Conservation (phyloP, 2,113 vertebrate species). For the Perognathus longimembris region DNA sequence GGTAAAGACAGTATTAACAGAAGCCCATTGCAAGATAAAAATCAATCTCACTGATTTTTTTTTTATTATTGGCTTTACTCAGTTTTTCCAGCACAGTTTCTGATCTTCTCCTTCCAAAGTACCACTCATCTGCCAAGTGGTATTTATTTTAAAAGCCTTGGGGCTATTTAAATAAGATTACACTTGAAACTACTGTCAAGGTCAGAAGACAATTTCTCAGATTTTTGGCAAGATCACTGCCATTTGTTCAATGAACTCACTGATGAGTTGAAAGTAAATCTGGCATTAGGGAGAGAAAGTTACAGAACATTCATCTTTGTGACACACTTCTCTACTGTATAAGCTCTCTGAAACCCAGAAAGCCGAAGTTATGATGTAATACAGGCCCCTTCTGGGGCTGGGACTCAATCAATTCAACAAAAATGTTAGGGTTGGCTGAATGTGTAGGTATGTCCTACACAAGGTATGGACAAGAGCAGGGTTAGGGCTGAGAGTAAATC, state of each 20-base stretch:
- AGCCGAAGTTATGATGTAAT: not conserved
- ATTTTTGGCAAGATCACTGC: conserved; percentile 56
- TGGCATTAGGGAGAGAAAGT: not conserved
- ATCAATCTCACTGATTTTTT: not conserved
- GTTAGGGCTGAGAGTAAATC: rapidly evolving
- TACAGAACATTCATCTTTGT: not conserved
- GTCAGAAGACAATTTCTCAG: conserved; percentile 32
- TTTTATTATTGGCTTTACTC: not conserved
- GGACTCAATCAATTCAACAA: not conserved
- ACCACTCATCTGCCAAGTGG: conserved; percentile 18
- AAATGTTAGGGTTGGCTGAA: not conserved
- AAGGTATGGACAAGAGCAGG: not conserved
- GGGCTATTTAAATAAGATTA: conserved; percentile 50
- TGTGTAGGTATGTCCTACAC: not conserved
- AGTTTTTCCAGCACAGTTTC: not conserved
- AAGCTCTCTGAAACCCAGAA: not conserved
- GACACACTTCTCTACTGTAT: not conserved
- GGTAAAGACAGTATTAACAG: not conserved
- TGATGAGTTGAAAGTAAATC: conserved; percentile 29
- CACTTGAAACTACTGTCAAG: conserved; percentile 53
- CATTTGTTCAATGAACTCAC: conserved; percentile 43
- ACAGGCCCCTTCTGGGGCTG: rapidly evolving
- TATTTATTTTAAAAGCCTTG: conserved; percentile 54
- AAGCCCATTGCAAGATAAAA: not conserved
- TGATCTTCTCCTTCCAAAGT: not conserved